Base-by-base conservation (phyloP, 30 jellyfish, hydroid and myxozoan genomes). In the Aurelia aurita region DNA sequence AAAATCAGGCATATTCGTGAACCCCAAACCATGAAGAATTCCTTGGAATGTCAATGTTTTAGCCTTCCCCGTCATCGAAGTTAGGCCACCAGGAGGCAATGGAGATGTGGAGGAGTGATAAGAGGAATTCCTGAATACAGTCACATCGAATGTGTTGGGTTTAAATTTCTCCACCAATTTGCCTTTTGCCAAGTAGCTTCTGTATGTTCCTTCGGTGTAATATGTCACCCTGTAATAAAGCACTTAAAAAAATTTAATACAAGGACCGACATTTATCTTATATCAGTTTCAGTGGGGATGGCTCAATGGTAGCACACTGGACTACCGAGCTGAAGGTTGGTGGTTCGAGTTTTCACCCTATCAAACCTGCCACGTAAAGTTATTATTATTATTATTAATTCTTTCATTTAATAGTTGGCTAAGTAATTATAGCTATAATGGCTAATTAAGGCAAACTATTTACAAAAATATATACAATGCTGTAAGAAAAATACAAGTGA, bases 171-270 rank as follows among this genome's bases (percentile, higher is more conserved):
- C 83, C 7, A 39, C 51, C 59, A 62, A 80, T 25, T 94, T 79
- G 14, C 99, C 99, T 71, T 94, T 94, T 55, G 99, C 99, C 32
- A 94, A 69, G 64, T 43, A 77, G 27, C 99, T 89, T 35, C 85
- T 89, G 86, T 84, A 84, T 34, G 93, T 72, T 16, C 99, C 97
- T 68, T 94, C 99, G 0, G 96, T 81, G 80, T 94, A 94, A 63
- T 88, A 94, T 2, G 99, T 94, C 69, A 94, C 58, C 84, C 99
- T 94, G 32, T 4, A 19, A 18, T 14, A 15, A 14, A 9, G 7
- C 2, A 71, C 3, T 22, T 19, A 21, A 63, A 19, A 21, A 3
- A 63, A 16, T 44, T 22, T 49, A 8, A 14, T 9, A 70, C 14
- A 31, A 72, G 15, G 51, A 39, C 51, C 2, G 51, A 7, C 16